phyloP scores from a whole-genome alignment of 2,888 invertebrate species.

The Colletes collaris region DNA sequence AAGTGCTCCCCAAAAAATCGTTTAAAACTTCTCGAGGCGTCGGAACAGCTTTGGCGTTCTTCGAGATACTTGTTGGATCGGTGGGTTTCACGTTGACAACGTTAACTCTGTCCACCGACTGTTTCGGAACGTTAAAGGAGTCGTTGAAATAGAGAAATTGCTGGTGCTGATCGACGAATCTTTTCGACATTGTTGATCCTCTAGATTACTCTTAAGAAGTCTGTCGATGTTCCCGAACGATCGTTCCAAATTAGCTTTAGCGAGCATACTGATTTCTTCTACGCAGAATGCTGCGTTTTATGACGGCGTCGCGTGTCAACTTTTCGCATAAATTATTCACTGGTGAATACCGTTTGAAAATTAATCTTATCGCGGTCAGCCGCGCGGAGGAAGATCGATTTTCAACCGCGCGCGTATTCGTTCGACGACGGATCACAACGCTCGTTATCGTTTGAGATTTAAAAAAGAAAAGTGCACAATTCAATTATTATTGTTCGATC shows the following conservation, averaged over 20 bases:
- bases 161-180: background rate
- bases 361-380: constrained; percentile 24
- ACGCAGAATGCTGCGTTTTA: constrained; percentile 27
- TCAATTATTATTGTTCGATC: constrained; percentile 23
- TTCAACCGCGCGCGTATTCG: background rate
- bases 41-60: background rate
- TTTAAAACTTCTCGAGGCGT: constrained; percentile 26
- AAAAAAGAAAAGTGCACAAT: constrained; percentile 25
- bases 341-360: constrained; percentile 3
- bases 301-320: constrained; percentile 34
- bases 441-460: background rate
- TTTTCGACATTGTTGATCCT: background rate
- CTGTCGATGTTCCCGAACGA: background rate
- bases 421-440: background rate
- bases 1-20: constrained; percentile 53
- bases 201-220: background rate
- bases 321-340: constrained; percentile 54
- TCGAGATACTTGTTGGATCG: background rate
- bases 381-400: background rate
- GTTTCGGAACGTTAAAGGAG: background rate
- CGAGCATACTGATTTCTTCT: constrained; percentile 16
- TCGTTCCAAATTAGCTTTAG: background rate
- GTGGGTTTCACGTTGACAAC: background rate
- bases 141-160: background rate
- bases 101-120: background rate